phyloP scores from a whole-genome alignment of 2,797 vertebrate genomes.

The Tamandua tetradactyla region DNA sequence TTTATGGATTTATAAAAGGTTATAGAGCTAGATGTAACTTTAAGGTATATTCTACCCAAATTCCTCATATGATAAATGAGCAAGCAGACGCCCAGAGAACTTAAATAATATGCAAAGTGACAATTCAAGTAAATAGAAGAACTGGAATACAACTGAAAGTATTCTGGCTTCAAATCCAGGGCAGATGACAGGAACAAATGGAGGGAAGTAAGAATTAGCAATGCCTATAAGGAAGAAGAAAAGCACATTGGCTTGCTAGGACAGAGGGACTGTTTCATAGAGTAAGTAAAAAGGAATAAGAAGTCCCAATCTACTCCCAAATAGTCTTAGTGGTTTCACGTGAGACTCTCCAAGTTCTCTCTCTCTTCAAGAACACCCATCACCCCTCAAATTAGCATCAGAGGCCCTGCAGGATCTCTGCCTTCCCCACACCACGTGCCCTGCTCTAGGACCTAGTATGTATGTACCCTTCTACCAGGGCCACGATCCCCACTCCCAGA shows the following conservation, averaged over 20 bases:
- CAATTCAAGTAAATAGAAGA: slow-evolving; percentile 26
- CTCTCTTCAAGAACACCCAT: neutral
- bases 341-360: neutral
- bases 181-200: neutral
- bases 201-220: neutral
- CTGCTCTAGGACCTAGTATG: neutral
- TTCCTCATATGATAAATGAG: neutral
- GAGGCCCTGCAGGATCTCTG: neutral
- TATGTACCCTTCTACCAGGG: neutral
- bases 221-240: neutral
- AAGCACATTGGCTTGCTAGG: neutral
- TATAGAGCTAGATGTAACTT: neutral
- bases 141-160: slow-evolving; percentile 3
- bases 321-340: neutral
- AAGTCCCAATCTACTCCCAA: neutral
- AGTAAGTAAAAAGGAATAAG: neutral
- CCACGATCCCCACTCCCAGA: neutral
- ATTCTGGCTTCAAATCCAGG: slow-evolving; percentile 24
- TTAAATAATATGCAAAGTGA: slow-evolving; percentile 50
- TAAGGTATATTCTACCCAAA: slow-evolving; percentile 31
- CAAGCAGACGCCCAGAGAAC: slow-evolving; percentile 30
- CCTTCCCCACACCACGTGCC: neutral
- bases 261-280: neutral
- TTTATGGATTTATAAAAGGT: neutral
- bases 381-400: neutral